Percentiles rank a stretch among this genome's conserved stretches.
Conservation (phyloP, 2,888 invertebrate species). For the Macrophya alboannulata region DNA sequence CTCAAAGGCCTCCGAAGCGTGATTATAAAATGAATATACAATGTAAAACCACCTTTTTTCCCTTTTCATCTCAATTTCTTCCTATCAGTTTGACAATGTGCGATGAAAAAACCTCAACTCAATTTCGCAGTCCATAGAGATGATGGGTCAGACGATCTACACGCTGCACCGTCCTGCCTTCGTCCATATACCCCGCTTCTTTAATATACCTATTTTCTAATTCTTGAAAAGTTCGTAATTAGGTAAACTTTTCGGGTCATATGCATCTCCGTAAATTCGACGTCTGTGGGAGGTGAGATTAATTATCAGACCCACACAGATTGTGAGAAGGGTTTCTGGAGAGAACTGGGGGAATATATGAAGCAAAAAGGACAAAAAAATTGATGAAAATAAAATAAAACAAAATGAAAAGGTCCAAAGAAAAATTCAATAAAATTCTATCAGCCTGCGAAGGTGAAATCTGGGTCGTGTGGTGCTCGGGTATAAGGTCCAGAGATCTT, state of each 20-base stretch:
- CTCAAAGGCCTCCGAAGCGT: not conserved
- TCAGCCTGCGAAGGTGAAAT: slow-evolving; percentile 38
- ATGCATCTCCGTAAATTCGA: not conserved
- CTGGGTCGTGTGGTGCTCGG: slow-evolving; percentile 40
- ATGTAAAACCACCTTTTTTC: not conserved
- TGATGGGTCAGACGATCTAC: not conserved
- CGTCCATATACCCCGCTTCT: not conserved
- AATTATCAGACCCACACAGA: not conserved
- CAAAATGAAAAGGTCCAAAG: slow-evolving; percentile 3
- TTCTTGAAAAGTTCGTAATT: not conserved
- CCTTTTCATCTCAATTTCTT: not conserved
- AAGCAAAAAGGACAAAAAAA: not conserved
- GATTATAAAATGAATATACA: not conserved
- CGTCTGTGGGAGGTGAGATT: not conserved
- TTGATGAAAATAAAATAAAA: not conserved
- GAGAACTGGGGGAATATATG: not conserved
- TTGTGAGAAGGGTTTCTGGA: not conserved
- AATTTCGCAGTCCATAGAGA: slow-evolving; percentile 4
- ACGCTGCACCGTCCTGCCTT: no score
- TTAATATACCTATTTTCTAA: not conserved
- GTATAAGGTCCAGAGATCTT: slow-evolving; percentile 44
- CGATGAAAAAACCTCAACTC: not conserved
- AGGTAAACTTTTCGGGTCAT: not conserved
- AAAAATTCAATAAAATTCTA: slow-evolving; percentile 54
- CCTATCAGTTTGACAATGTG: not conserved